Conservation (phyloP, 2,888 invertebrate species). For the Folsomia candida region DNA sequence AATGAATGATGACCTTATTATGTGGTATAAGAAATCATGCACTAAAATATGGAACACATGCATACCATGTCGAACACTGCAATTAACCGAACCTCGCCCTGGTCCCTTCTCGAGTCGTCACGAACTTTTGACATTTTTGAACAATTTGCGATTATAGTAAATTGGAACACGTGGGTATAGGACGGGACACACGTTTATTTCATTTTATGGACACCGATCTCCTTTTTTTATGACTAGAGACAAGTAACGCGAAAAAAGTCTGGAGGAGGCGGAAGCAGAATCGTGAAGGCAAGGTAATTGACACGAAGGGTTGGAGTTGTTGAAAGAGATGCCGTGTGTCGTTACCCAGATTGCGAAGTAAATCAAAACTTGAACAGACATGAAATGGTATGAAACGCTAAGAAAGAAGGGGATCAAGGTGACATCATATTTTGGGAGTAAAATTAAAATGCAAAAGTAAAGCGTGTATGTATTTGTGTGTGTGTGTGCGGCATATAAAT, state of each 20-base stretch:
- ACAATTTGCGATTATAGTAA: too few relatives aligned
- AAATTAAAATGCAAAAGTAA: slow-evolving; percentile 18
- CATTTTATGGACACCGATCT: neutral
- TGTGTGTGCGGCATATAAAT: neutral
- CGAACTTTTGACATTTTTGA: too few relatives aligned
- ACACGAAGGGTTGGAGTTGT: neutral
- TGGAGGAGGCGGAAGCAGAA: too few relatives aligned
- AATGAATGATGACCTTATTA: too few relatives aligned
- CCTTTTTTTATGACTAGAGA: neutral
- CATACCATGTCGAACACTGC: slow-evolving; percentile 35
- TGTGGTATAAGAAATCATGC: too few relatives aligned
- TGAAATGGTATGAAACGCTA: neutral
- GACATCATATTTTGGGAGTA: slow-evolving; percentile 28
- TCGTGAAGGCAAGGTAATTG: neutral
- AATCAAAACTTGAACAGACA: neutral
- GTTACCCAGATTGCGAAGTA: neutral
- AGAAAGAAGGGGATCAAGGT: slow-evolving; percentile 21
- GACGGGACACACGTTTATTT: too few relatives aligned
- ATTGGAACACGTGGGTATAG: too few relatives aligned
- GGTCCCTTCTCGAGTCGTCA: slow-evolving; percentile 31
- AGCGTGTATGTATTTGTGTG: neutral
- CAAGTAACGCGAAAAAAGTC: too few relatives aligned
- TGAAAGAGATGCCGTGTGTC: neutral
- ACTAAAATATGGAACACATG: neutral
- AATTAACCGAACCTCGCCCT: slow-evolving; percentile 25